These are phyloP conservation scores for Liodrosophila aerea DNA, from an alignment of 2,888 invertebrate genomes.

Conservation along the genomic window DNA sequence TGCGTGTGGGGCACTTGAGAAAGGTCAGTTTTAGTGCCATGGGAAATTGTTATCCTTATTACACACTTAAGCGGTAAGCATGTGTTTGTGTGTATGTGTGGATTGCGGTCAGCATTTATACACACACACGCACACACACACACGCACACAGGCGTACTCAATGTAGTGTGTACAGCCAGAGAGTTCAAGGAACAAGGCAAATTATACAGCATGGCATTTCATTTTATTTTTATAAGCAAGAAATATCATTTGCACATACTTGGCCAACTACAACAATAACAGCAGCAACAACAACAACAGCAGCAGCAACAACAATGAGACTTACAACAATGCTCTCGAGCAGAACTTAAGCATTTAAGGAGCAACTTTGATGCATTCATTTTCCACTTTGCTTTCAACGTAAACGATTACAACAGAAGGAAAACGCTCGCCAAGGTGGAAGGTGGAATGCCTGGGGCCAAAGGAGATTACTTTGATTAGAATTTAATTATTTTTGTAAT, in stretches of 20 bases:
- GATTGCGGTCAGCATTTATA: conserved; percentile 23
- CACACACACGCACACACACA: conserved; percentile 2
- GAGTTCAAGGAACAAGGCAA: conserved; percentile 33
- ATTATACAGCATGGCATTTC: conserved; percentile 41
- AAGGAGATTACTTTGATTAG: conserved; percentile 5
- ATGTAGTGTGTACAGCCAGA: not conserved
- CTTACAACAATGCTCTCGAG: conserved; percentile 14
- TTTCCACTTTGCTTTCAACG: not conserved
- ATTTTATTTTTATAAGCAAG: conserved; percentile 40
- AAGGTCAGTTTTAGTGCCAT: conserved; percentile 70
- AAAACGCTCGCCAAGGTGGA: conserved; percentile 4
- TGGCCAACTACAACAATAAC: not conserved
- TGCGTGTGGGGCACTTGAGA: conserved; percentile 61
- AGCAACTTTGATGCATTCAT: conserved; percentile 19
- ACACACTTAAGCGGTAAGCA: conserved; percentile 45
- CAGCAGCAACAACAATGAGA: not conserved
- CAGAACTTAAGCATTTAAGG: conserved; percentile 34
- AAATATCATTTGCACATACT: conserved; percentile 37
- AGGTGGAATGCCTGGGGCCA: conserved; percentile 2
- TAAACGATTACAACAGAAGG: conserved; percentile 19
- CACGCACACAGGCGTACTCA: not conserved
- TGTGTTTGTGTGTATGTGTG: conserved; percentile 12
- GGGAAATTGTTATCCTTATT: conserved; percentile 74
- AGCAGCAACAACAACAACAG: conserved; percentile 6
- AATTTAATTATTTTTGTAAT: conserved; percentile 17